These are phyloP conservation scores for Bactericera cockerelli DNA, from an alignment of 1,140 invertebrate genomes.

Conservation along the genomic window DNA sequence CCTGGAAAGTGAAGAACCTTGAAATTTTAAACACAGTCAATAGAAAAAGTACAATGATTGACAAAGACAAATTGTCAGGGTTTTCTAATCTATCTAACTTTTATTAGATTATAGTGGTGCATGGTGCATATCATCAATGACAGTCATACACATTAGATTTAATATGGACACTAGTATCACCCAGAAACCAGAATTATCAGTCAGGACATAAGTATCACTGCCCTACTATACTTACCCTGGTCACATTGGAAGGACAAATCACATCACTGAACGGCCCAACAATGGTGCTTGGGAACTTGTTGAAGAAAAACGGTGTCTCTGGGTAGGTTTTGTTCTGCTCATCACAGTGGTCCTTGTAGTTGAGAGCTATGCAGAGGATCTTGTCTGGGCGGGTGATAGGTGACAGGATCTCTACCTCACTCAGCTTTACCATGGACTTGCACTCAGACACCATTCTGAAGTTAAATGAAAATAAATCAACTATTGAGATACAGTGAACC, in stretches of 20 bases:
- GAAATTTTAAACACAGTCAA: no score
- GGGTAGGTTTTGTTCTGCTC: slow-evolving; percentile 57
- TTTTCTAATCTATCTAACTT: no score
- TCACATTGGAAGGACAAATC: slow-evolving; percentile 38
- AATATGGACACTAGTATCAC: no score
- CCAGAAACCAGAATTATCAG: no score
- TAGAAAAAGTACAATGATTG: no score
- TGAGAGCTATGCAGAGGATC: slow-evolving; percentile 59
- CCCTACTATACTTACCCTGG: no score
- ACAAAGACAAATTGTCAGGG: no score
- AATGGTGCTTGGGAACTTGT: slow-evolving; percentile 59
- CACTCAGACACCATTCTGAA: slow-evolving; percentile 38
- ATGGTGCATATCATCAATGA: no score
- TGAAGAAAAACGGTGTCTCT: slow-evolving; percentile 58
- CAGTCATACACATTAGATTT: no score
- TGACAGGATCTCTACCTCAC: slow-evolving; percentile 40
- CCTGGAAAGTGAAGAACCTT: no score
- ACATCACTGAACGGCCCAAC: slow-evolving; percentile 59
- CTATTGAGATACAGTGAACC: slow-evolving; percentile 22
- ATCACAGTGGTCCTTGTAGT: slow-evolving; percentile 61
- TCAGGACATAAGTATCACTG: no score
- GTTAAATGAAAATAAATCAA: slow-evolving; percentile 13
- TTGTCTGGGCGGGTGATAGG: slow-evolving; percentile 58
- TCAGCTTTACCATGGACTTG: slow-evolving; percentile 32
- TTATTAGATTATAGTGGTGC: no score